phyloP scores from a whole-genome alignment of 2,113 vertebrate genomes.

The Halcyon senegalensis region DNA sequence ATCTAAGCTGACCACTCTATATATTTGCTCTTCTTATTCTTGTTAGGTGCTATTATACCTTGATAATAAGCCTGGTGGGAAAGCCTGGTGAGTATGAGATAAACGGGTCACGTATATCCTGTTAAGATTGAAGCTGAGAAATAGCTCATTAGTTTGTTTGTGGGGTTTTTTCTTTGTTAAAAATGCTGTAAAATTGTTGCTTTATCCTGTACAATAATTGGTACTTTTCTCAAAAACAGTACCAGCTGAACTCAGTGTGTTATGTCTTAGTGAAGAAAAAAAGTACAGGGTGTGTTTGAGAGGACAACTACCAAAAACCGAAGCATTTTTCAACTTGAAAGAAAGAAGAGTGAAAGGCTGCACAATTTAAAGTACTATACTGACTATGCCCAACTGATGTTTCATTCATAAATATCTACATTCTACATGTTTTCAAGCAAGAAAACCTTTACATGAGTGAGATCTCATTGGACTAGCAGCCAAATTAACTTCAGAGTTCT shows the following conservation, averaged over 20 bases:
- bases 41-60: background rate
- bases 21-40: background rate
- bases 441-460: background rate
- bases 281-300: background rate
- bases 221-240: background rate
- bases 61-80: background rate
- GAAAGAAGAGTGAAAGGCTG: background rate
- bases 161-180: background rate
- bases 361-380: background rate
- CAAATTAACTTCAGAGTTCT: slow-evolving; percentile 47
- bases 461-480: background rate
- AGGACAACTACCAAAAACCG: background rate
- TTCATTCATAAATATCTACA: background rate
- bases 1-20: background rate
- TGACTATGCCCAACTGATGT: background rate
- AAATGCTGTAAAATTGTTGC: background rate
- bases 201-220: background rate
- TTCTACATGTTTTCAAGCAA: background rate
- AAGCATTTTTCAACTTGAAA: background rate
- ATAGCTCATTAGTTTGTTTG: background rate
- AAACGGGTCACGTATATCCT: background rate
- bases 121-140: background rate
- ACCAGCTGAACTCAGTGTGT: background rate
- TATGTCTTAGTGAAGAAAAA: background rate
- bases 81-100: background rate